Evolutionary conservation across 2,113 vertebrate genomes (phyloP).

Genomic region (Himantopus leucocephalus): DNA sequence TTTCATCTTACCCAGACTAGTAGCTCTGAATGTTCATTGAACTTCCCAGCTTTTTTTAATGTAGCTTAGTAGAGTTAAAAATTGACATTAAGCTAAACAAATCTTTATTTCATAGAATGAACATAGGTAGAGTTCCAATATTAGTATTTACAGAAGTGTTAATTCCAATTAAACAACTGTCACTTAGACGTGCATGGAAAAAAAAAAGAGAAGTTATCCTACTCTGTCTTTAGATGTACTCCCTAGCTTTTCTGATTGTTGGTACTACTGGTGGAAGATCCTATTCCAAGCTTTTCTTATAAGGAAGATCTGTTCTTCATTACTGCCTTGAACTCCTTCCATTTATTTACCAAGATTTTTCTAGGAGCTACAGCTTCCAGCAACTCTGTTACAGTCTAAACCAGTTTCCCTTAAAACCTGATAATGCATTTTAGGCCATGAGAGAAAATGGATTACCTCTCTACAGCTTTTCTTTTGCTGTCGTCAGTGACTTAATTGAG

Average conservation of each 20-base stretch:
- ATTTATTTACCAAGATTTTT: not conserved
- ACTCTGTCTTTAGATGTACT: not conserved
- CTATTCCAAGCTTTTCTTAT: not conserved
- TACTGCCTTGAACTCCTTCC: not conserved
- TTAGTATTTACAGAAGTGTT: not conserved
- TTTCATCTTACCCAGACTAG: not conserved
- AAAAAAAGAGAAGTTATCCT: not conserved
- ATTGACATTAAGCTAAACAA: not conserved
- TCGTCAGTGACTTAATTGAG: too few species aligned
- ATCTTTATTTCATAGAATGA: not conserved
- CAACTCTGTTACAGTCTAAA: not conserved
- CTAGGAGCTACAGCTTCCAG: not conserved
- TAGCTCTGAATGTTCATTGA: not conserved
- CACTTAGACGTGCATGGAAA: not conserved
- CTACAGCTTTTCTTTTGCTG: too few species aligned
- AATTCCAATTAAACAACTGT: not conserved
- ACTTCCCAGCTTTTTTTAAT: not conserved
- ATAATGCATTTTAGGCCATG: not conserved
- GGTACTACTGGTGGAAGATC: not conserved
- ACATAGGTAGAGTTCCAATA: not conserved
- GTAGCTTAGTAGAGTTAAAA: not conserved
- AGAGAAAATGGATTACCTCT: too few species aligned
- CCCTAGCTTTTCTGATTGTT: not conserved
- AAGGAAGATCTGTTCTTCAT: not conserved
- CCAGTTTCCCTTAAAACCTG: not conserved